Evolutionary conservation across 2,797 vertebrate species (phyloP).

Genomic region (Falco peregrinus): DNA sequence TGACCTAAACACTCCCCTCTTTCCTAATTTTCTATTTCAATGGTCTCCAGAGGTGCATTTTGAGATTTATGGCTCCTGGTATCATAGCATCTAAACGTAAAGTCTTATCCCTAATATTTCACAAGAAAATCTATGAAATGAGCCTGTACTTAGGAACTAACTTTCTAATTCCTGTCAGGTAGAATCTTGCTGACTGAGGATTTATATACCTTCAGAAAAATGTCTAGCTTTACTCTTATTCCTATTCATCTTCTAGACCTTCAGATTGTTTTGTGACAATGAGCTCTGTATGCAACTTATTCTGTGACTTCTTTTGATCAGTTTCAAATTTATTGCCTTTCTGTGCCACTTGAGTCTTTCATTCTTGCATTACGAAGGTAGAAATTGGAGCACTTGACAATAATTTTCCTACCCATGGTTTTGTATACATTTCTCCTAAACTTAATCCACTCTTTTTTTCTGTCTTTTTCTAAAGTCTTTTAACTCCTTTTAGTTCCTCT

Average conservation of each 20-base stretch:
- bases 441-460: background rate
- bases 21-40: background rate
- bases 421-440: background rate
- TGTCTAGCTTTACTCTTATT: conserved; percentile 7
- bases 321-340: conserved; percentile 16
- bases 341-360: background rate
- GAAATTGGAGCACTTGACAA: conserved; percentile 38
- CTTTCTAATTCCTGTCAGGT: background rate
- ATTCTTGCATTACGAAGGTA: conserved; percentile 8
- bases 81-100: background rate
- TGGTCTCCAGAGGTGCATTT: background rate
- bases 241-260: conserved; percentile 21
- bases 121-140: background rate
- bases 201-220: conserved; percentile 5
- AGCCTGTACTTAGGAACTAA: background rate
- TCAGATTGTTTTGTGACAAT: conserved; percentile 16
- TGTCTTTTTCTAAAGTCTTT: background rate
- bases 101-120: background rate
- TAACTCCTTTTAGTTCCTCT: background rate
- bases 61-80: background rate
- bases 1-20: background rate
- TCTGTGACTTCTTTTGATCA: conserved; percentile 37
- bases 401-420: background rate
- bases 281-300: background rate
- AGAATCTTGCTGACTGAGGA: background rate